Base-by-base conservation (phyloP, 1,140 invertebrate species). In the Diprion similis region DNA sequence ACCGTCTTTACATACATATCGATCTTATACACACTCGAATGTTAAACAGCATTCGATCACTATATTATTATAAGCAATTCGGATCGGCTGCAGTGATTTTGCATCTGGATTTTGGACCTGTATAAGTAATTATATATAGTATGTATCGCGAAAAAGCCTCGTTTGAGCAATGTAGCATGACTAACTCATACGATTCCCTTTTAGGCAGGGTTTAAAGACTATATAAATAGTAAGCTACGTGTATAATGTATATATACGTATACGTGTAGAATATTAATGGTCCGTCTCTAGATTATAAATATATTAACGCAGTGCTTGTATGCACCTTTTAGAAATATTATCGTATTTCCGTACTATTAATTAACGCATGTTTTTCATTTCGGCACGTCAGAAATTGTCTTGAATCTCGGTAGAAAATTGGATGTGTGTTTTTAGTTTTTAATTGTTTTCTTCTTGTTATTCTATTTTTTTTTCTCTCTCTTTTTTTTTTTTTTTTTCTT, bases 181-280 rank as follows among this genome's bases (percentile, higher is more conserved):
- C 51, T 59, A 59, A 15, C 51, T 59, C n/a, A 59, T 59, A 59
- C n/a, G 3, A 59, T 59, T 59, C 51, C 51, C 51, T 59, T 59
- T 59, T 59, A 59, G 51, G 51, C 51, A 59, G 51, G 51, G 51
- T 59, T 59, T 17, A 59, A 59, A 59, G n/a, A 59, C 11, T 59
- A 59, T 6, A 15, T 15, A 59, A 37, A 37, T 37, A 37, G 9
- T 59, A 59, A 59, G 51, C 24, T 37, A 37, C 6, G 24, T 37
- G 24, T 37, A 37, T 37, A 1, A 37, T 6, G 24, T 37, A 37
- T 37, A 37, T 37, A 37, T 37, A n/a, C n/a, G 24, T 37, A 37
- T 37, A 37, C 24, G 24, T 37, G 24, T 37, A 37, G 77, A 79
- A 76, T 80, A 79, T 79, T 79, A 79, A 68, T 75, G 79, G 76